Conservation (phyloP, 2,888 invertebrate genomes). For the Synergus gifuensis region DNA sequence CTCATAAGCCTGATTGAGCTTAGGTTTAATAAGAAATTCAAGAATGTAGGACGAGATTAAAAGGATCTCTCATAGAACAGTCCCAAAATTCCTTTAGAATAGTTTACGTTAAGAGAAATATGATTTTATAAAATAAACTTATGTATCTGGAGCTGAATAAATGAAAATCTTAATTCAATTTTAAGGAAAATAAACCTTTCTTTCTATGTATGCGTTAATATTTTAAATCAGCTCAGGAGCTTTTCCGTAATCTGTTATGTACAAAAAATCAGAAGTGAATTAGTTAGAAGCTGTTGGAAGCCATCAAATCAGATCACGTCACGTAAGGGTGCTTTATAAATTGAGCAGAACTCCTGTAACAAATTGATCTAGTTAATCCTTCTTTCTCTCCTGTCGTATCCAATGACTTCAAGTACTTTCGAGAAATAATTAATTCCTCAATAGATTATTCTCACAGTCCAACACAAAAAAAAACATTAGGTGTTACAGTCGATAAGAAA, state of each 20-base stretch:
- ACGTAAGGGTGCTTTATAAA: slow-evolving; percentile 11
- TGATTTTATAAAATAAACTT: too few relatives aligned
- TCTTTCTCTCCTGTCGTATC: background rate
- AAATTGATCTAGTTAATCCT: background rate
- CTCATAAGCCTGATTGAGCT: background rate
- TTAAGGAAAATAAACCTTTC: background rate
- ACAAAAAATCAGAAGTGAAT: background rate
- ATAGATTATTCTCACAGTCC: background rate
- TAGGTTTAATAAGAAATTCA: slow-evolving; percentile 17
- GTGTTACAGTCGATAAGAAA: too few relatives aligned
- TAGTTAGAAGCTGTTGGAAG: background rate
- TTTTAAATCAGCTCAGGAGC: background rate
- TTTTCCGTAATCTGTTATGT: background rate
- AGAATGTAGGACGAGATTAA: background rate
- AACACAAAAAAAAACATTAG: background rate
- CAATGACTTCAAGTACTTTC: background rate
- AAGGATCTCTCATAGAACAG: background rate
- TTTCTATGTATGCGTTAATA: background rate
- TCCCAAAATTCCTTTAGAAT: background rate
- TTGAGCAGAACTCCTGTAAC: background rate
- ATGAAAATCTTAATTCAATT: too few relatives aligned
- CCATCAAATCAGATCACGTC: background rate
- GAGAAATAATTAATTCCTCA: background rate
- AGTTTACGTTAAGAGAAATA: too few relatives aligned
- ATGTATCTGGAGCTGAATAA: too few relatives aligned